A percentile compares a stretch with the other conserved stretches of the same genome.
These are phyloP conservation scores for Agrochola lychnidis DNA, from an alignment of 2,888 invertebrate genomes.

Conservation along the genomic window DNA sequence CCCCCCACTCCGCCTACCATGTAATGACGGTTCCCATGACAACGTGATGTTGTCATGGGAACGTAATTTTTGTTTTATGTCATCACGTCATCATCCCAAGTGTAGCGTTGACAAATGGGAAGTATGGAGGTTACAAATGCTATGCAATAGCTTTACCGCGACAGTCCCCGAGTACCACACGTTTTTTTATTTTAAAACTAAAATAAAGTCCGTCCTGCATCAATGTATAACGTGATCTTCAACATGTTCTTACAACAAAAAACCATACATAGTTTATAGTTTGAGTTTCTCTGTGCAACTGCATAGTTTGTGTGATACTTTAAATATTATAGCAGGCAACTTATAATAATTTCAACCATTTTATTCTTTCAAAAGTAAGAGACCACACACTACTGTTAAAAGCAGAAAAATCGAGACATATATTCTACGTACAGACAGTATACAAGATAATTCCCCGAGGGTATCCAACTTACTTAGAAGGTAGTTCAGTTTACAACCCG, in stretches of 20 bases:
- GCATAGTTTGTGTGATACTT: background rate
- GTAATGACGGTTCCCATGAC: too few relatives aligned
- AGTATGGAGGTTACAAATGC: too few relatives aligned
- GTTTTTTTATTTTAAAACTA: too few relatives aligned
- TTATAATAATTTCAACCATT: background rate
- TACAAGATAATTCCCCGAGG: constrained; percentile 26
- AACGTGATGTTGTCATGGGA: too few relatives aligned
- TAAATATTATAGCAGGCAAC: background rate
- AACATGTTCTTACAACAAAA: background rate
- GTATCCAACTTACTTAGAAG: constrained; percentile 30
- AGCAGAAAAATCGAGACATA: background rate
- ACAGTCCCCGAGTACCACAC: too few relatives aligned
- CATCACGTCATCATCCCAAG: too few relatives aligned
- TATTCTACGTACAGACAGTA: background rate
- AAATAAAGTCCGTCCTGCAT: too few relatives aligned
- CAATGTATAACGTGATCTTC: background rate
- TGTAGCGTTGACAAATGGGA: too few relatives aligned
- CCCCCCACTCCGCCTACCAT: too few relatives aligned
- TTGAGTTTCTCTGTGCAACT: background rate
- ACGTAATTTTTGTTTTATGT: too few relatives aligned
- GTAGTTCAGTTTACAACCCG: constrained; percentile 27
- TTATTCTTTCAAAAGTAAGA: background rate
- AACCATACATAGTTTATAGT: background rate
- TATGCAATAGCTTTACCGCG: too few relatives aligned
- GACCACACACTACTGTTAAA: background rate